Percentiles rank a stretch among this genome's conserved stretches.
Evolutionary conservation across 1,140 invertebrate genomes (phyloP).

Genomic region (Leptinotarsa defecta): DNA sequence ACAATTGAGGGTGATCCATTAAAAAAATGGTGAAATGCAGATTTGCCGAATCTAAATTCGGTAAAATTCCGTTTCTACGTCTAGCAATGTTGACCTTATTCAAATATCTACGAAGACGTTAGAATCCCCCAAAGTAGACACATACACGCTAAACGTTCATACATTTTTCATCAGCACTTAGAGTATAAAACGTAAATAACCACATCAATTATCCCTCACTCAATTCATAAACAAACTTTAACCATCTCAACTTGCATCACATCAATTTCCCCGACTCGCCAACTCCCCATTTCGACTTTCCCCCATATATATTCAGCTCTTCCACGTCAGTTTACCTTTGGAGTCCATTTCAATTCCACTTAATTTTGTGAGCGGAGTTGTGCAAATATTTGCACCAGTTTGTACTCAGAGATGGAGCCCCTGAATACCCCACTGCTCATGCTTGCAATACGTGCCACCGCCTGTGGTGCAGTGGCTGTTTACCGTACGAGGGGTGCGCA

Average conservation of each 20-base stretch:
- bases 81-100: too few relatives aligned
- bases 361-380: slow-evolving; percentile 58
- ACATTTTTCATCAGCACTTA: too few relatives aligned
- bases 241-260: neutral
- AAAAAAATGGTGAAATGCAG: too few relatives aligned
- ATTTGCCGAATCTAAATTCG: too few relatives aligned
- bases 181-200: too few relatives aligned
- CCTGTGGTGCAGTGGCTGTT: neutral
- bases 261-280: neutral
- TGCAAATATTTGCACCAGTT: slow-evolving; percentile 56
- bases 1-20: too few relatives aligned
- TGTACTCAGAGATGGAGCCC: slow-evolving; percentile 48
- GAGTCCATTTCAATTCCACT: slow-evolving; percentile 59
- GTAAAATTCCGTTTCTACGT: too few relatives aligned
- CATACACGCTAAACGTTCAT: too few relatives aligned
- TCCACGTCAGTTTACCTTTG: slow-evolving; percentile 53
- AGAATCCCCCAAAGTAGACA: too few relatives aligned
- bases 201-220: neutral
- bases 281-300: slow-evolving; percentile 7
- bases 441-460: neutral
- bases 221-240: neutral
- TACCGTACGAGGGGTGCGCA: neutral
- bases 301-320: slow-evolving; percentile 30
- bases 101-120: too few relatives aligned
- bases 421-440: slow-evolving; percentile 10